Evolutionary conservation across 2,113 vertebrate species (phyloP).

Genomic region (Lepisosteus oculatus): DNA sequence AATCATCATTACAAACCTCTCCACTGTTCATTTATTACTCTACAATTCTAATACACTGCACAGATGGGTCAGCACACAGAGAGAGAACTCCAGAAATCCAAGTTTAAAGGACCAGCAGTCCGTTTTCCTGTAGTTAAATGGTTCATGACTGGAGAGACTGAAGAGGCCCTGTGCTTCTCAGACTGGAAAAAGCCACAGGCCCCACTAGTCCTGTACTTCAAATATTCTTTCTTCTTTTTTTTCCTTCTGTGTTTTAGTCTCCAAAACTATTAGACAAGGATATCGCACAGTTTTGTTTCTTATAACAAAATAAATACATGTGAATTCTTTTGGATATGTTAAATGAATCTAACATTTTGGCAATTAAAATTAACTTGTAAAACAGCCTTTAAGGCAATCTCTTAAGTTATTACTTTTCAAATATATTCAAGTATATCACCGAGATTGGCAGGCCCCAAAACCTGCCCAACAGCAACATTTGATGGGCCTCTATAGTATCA

Average conservation of each 20-base stretch:
- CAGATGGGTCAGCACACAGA: constrained; percentile 69
- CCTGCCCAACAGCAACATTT: constrained; percentile 47
- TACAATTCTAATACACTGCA: constrained; percentile 79
- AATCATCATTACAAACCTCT: constrained; percentile 99
- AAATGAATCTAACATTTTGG: too few species aligned
- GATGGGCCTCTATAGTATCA: constrained; percentile 69
- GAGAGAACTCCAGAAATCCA: constrained; percentile 50
- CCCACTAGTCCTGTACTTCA: too few species aligned
- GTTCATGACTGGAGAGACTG: constrained; percentile 70
- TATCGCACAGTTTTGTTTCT: too few species aligned
- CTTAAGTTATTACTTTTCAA: constrained; percentile 15
- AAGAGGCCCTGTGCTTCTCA: constrained; percentile 17
- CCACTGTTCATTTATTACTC: constrained; percentile 94
- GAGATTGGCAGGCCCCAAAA: constrained; percentile 65
- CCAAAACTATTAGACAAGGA: too few species aligned
- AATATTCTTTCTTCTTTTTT: too few species aligned
- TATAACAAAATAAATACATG: too few species aligned
- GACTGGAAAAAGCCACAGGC: too few species aligned
- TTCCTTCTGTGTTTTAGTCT: too few species aligned
- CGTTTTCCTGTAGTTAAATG: constrained; percentile 73
- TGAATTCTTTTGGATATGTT: too few species aligned
- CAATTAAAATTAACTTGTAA: too few species aligned
- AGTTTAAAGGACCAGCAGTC: constrained; percentile 73
- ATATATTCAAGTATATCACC: constrained; percentile 58
- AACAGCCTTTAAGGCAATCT: too few species aligned